These are phyloP conservation scores for Cydia amplana DNA, from an alignment of 1,140 invertebrate species.

Conservation along the genomic window DNA sequence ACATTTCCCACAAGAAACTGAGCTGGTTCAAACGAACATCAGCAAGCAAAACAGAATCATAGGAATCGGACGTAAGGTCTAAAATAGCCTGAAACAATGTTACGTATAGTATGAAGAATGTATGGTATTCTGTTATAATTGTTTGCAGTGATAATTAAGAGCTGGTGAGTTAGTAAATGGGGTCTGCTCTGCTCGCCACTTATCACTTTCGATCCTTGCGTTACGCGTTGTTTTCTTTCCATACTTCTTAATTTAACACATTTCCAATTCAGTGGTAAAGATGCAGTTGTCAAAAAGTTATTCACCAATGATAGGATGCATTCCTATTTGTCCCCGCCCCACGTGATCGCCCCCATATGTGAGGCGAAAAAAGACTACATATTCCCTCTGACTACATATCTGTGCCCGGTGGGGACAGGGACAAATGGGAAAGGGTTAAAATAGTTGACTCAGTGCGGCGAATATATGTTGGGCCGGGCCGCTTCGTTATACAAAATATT, in stretches of 20 bases:
- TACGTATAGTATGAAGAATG: neutral
- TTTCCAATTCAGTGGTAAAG: neutral
- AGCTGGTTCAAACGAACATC: neutral
- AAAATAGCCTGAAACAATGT: neutral
- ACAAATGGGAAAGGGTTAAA: too few relatives aligned
- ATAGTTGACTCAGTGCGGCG: too few relatives aligned
- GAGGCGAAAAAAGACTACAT: too few relatives aligned
- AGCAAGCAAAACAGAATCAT: slow-evolving; percentile 7
- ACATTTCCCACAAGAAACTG: neutral
- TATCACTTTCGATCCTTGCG: slow-evolving; percentile 17
- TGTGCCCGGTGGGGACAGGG: too few relatives aligned
- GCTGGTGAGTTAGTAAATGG: slow-evolving; percentile 6
- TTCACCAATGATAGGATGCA: too few relatives aligned
- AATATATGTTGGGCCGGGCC: too few relatives aligned
- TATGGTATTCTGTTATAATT: slow-evolving; percentile 11
- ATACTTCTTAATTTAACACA: neutral
- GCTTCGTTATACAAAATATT: too few relatives aligned
- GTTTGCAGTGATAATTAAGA: slow-evolving; percentile 15
- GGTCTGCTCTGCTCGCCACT: slow-evolving; percentile 5
- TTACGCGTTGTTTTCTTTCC: neutral
- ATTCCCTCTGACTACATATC: too few relatives aligned
- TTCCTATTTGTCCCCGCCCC: too few relatives aligned
- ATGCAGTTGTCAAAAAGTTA: too few relatives aligned
- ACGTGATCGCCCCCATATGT: too few relatives aligned
- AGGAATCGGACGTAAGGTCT: neutral